These are phyloP conservation scores for Imbricaverruca yamaguchii DNA, from an alignment of 2,888 invertebrate species.

Conservation along the genomic window DNA sequence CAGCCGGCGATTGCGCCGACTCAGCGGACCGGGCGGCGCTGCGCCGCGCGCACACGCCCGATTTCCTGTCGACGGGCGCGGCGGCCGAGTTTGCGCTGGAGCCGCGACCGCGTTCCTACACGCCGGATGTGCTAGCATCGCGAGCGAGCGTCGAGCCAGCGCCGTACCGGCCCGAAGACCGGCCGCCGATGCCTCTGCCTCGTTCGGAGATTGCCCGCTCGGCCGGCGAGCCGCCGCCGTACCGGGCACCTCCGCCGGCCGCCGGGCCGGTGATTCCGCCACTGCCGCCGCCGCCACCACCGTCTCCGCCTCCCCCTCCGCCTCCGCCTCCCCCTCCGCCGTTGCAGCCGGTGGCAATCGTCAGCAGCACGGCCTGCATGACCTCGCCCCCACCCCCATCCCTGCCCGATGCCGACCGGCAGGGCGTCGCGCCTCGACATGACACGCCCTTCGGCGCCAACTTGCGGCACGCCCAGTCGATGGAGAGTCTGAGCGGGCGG, in stretches of 20 bases:
- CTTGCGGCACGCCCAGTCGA: conserved; percentile 54
- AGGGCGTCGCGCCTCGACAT: conserved; percentile 72
- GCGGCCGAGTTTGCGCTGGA: not conserved
- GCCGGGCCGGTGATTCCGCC: conserved; percentile 22
- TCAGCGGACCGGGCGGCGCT: not conserved
- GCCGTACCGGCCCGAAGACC: conserved; percentile 17
- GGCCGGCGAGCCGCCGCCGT: not conserved
- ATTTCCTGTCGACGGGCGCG: not conserved
- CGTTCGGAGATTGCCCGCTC: conserved; percentile 20
- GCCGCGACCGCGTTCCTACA: not conserved
- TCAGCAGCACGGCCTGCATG: too few relatives aligned
- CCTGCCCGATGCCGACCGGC: conserved; percentile 38
- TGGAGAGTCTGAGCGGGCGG: conserved; percentile 65
- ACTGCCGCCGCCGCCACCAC: not conserved
- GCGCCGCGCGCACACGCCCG: not conserved
- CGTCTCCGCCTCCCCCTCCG: conserved; percentile 6
- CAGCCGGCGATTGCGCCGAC: not conserved
- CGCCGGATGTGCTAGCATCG: not conserved
- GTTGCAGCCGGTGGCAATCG: not conserved
- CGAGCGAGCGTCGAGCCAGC: not conserved
- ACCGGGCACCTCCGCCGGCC: conserved; percentile 18
- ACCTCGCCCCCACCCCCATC: too few relatives aligned
- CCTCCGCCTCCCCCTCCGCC: conserved; percentile 7
- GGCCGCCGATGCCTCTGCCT: conserved; percentile 17
- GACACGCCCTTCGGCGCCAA: conserved; percentile 64